A percentile compares a stretch with the other conserved stretches of the same genome.
Conservation (phyloP, 2,888 invertebrate species). For the Leucania comma region DNA sequence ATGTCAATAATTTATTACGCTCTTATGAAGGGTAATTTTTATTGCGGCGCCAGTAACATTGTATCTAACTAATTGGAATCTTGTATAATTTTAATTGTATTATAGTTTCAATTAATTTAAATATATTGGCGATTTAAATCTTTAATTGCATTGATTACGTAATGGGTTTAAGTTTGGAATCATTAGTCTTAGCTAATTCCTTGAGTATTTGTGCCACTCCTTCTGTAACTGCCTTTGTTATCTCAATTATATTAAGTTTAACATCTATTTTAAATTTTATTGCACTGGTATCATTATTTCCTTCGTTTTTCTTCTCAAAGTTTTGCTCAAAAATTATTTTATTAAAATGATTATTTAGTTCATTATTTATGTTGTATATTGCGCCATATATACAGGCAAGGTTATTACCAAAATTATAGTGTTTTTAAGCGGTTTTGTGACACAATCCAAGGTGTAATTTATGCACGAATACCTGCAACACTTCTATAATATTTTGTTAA, state of each 20-base stretch:
- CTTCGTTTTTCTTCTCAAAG: not conserved
- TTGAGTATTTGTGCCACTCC: slow-evolving; percentile 14
- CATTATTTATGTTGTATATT: slow-evolving; percentile 17
- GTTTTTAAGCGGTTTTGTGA: slow-evolving; percentile 65
- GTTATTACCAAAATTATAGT: slow-evolving; percentile 33
- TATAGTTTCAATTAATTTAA: slow-evolving; percentile 59
- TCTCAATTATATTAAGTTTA: not conserved
- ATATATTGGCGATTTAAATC: slow-evolving; percentile 56
- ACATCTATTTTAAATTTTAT: not conserved
- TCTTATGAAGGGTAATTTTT: slow-evolving; percentile 76
- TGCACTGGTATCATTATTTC: too few species aligned
- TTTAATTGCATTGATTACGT: slow-evolving; percentile 39
- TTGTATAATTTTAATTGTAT: slow-evolving; percentile 65
- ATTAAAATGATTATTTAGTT: slow-evolving; percentile 1
- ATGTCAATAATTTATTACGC: slow-evolving; percentile 70
- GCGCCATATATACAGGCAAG: slow-evolving; percentile 29
- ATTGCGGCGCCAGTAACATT: slow-evolving; percentile 73
- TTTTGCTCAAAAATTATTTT: not conserved
- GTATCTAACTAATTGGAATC: slow-evolving; percentile 73
- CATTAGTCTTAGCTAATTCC: slow-evolving; percentile 27
- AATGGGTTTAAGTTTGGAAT: slow-evolving; percentile 33
- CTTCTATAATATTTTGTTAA: slow-evolving; percentile 51
- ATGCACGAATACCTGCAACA: slow-evolving; percentile 71
- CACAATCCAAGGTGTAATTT: slow-evolving; percentile 73
- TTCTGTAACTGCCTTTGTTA: slow-evolving; percentile 1